Percentiles rank a stretch among this genome's conserved stretches.
phyloP scores from a whole-genome alignment of 2,113 vertebrate genomes.

The Festucalex cinctus region DNA sequence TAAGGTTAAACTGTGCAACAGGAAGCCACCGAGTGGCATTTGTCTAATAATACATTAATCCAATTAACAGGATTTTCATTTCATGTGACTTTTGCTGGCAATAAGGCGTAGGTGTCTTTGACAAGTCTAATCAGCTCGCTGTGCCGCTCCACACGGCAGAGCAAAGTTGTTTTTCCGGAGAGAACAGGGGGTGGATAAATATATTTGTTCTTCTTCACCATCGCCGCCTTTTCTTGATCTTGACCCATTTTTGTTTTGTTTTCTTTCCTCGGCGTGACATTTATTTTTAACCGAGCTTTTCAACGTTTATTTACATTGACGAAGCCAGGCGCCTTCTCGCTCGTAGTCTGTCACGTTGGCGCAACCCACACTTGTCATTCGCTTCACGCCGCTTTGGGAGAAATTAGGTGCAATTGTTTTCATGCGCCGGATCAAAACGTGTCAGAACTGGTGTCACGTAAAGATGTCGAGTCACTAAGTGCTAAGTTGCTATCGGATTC shows the following conservation, averaged over 20 bases:
- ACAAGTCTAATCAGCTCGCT: conserved; percentile 5
- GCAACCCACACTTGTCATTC: conserved; percentile 1
- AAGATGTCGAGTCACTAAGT: not conserved
- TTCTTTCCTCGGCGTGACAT: not conserved
- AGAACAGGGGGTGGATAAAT: conserved; percentile 12
- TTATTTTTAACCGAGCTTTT: conserved; percentile 8
- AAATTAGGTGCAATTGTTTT: conserved; percentile 7
- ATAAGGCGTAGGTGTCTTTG: conserved; percentile 5
- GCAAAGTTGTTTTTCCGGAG: conserved; percentile 5
- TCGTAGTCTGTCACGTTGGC: not conserved
- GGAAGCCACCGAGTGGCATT: conserved; percentile 2
- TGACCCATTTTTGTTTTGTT: conserved; percentile 12
- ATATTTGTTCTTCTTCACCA: conserved; percentile 7
- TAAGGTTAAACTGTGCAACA: conserved; percentile 1
- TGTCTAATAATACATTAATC: conserved; percentile 16
- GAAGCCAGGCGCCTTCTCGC: not conserved
- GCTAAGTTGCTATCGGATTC: not conserved
- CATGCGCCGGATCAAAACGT: not conserved
- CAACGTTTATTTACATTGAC: conserved; percentile 1
- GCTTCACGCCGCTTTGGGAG: not conserved
- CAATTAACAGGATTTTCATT: conserved; percentile 12
- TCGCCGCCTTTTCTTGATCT: not conserved
- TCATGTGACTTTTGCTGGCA: conserved; percentile 4
- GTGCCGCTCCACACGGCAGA: not conserved
- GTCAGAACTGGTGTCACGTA: not conserved